These are phyloP conservation scores for Hypotaenidia philippensis DNA, from an alignment of 2,797 vertebrate genomes.

Conservation along the genomic window DNA sequence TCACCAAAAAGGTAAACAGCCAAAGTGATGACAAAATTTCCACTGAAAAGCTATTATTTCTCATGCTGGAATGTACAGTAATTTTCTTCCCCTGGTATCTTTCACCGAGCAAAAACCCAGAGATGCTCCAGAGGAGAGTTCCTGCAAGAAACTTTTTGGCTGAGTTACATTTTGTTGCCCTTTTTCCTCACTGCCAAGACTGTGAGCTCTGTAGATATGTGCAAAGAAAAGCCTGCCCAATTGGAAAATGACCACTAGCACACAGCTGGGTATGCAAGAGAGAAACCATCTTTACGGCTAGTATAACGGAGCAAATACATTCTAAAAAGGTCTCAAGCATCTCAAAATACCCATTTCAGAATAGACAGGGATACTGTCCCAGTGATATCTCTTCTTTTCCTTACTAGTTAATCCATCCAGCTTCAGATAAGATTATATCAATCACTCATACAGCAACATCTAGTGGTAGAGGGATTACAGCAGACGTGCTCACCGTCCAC, in stretches of 20 bases:
- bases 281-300: constrained; percentile 22
- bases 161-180: background rate
- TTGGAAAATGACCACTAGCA: background rate
- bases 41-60: background rate
- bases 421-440: constrained; percentile 12
- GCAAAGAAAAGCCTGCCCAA: constrained; percentile 8
- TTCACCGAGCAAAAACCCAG: constrained; percentile 5
- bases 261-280: background rate
- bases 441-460: constrained; percentile 58
- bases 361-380: background rate
- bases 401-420: background rate
- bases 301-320: background rate
- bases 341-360: background rate
- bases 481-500: background rate
- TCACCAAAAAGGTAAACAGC: background rate
- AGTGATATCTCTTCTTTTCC: background rate
- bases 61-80: background rate
- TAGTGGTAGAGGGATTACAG: constrained; percentile 27
- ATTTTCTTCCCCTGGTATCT: background rate
- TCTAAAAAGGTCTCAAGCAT: constrained; percentile 7
- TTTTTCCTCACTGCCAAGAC: background rate
- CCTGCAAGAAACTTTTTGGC: background rate
- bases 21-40: background rate
- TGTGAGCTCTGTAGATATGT: background rate
- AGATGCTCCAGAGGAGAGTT: background rate